phyloP scores from a whole-genome alignment of 2,113 vertebrate species.

The Bungarus multicinctus region DNA sequence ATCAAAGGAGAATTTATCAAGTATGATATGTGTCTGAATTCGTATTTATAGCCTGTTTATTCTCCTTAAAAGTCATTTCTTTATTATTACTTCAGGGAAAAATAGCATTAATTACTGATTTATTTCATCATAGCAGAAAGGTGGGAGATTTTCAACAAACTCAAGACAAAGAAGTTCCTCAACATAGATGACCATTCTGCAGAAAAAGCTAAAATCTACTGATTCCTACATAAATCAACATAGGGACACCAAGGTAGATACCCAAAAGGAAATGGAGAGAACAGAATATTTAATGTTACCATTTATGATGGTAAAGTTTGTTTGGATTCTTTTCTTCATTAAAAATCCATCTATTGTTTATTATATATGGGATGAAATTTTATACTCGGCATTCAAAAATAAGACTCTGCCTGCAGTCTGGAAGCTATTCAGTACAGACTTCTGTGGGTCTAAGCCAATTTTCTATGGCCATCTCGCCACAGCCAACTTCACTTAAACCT shows the following conservation, averaged over 20 bases:
- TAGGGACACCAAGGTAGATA: too few relatives aligned
- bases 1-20: background rate
- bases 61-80: background rate
- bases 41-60: background rate
- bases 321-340: background rate
- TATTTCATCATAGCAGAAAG: background rate
- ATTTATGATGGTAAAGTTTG: background rate
- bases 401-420: background rate
- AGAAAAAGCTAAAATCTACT: background rate
- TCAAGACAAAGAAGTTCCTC: background rate
- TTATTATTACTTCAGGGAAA: background rate
- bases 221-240: background rate
- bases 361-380: background rate
- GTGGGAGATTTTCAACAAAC: background rate
- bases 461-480: background rate
- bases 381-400: background rate
- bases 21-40: background rate
- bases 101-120: background rate
- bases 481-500: background rate
- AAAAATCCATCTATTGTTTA: background rate
- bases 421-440: background rate
- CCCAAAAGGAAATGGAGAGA: background rate
- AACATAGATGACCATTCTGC: background rate
- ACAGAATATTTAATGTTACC: background rate
- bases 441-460: background rate